Percentiles rank a stretch among this genome's conserved stretches.
Conservation (phyloP, 2,113 vertebrate genomes). For the Myxocyprinus asiaticus region DNA sequence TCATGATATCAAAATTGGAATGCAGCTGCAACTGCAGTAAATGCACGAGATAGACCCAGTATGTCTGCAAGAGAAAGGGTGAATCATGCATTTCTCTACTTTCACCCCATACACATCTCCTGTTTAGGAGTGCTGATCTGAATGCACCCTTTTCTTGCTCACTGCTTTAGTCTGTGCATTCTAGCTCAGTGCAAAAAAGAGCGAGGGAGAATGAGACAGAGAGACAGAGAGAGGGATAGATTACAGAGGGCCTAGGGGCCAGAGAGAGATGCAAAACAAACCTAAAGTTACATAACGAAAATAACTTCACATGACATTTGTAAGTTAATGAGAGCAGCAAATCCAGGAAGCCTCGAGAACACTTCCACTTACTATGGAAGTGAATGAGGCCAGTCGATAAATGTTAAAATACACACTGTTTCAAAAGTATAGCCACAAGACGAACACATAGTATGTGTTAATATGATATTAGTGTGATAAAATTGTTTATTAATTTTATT, state of each 20-base stretch:
- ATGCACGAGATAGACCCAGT: too few species aligned
- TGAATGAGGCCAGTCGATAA: too few species aligned
- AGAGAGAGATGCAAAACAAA: conserved; percentile 45
- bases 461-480: too few species aligned
- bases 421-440: too few species aligned
- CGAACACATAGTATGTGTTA: too few species aligned
- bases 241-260: conserved; percentile 1
- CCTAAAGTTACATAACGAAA: conserved; percentile 43
- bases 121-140: conserved; percentile 42
- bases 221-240: conserved; percentile 48
- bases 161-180: conserved; percentile 40
- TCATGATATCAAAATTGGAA: too few species aligned
- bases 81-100: conserved; percentile 28
- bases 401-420: too few species aligned
- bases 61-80: too few species aligned
- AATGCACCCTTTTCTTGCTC: conserved; percentile 61
- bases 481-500: background rate
- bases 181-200: conserved; percentile 46
- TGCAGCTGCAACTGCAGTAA: too few species aligned
- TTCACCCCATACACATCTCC: conserved; percentile 15
- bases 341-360: background rate
- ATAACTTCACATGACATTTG: conserved; percentile 32
- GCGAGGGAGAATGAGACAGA: too few species aligned
- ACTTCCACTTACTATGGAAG: too few species aligned
- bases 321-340: conserved; percentile 21